Base-by-base conservation (phyloP, 1,140 invertebrate species). In the Teleopsis dalmanni region DNA sequence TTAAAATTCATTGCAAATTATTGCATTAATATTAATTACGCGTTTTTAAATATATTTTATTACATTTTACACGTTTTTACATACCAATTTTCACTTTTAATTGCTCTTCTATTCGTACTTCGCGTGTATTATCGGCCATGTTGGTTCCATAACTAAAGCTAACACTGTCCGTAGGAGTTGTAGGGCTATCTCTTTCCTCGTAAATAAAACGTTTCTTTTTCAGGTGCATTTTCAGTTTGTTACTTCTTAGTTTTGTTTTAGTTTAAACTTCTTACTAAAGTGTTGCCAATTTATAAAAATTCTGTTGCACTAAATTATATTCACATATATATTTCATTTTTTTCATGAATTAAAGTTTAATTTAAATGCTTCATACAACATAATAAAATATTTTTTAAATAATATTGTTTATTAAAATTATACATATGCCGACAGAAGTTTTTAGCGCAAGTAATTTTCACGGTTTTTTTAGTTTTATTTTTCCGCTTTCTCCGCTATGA, bases 81-180 rank as follows among this genome's bases (percentile, higher is more conserved):
- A 73, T 79, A 88, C 86, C 86, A 67, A 89, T 87, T 81, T 88
- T 89, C 69, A 88, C 87, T 81, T 83, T 87, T 73, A 89, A 80
- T 73, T 84, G 81, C 78, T 89, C 85, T 73, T 85, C 84, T 75
- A 87, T 81, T 77, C 86, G 82, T 76, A 88, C 84, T 81, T 84
- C 81, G 78, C 80, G 81, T 78, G 79, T 81, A 75, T 82, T 81
- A 76, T 85, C 84, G 76, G 85, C 85, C 85, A 88, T 88, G 81
- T 85, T 86, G 81, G 77, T 81, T 81, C 80, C 81, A 83, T 83
- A 76, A 77, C 76, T 78, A 73, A 55, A 59, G 36, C 31, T 51
- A 40, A 33, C 21, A 27, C 29, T 33, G 18, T 50, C 48, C 41
- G 31, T 18, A n/a, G n/a, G n/a, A 19, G 41, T 31, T 36, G 31